These are phyloP conservation scores for Fopius arisanus DNA, from an alignment of 1,140 invertebrate species.

Conservation along the genomic window DNA sequence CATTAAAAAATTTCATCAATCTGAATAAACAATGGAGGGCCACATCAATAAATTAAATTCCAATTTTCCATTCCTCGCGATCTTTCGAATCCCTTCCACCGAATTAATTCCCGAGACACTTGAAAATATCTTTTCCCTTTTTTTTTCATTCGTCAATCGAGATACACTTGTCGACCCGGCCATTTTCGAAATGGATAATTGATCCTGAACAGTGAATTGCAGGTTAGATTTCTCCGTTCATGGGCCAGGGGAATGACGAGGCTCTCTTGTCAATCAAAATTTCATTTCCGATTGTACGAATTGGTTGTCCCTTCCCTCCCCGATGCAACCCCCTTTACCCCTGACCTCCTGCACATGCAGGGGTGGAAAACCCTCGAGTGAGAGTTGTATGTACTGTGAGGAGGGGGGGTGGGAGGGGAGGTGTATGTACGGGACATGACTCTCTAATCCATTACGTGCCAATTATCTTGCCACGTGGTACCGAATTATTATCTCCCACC, in stretches of 20 bases:
- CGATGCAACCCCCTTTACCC: not conserved
- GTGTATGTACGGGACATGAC: slow-evolving; percentile 35
- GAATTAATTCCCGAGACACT: not conserved
- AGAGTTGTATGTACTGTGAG: not conserved
- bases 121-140: not conserved
- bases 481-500: slow-evolving; percentile 20
- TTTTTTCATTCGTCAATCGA: not conserved
- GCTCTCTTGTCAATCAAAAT: slow-evolving; percentile 54
- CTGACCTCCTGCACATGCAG: not conserved
- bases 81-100: no score
- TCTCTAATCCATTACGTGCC: slow-evolving; percentile 42
- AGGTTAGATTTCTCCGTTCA: slow-evolving; percentile 53
- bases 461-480: slow-evolving; percentile 41
- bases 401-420: no score
- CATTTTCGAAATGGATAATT: slow-evolving; percentile 32
- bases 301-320: slow-evolving; percentile 34
- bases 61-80: no score
- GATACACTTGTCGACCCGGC: not conserved
- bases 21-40: no score
- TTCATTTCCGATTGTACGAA: slow-evolving; percentile 54
- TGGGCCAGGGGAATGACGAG: slow-evolving; percentile 38
- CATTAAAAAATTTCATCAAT: no score
- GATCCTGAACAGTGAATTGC: slow-evolving; percentile 44
- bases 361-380: slow-evolving; percentile 6
- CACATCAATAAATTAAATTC: no score